Base-by-base conservation (phyloP, 1,140 invertebrate genomes). In the Muscidifurax raptorellus region DNA sequence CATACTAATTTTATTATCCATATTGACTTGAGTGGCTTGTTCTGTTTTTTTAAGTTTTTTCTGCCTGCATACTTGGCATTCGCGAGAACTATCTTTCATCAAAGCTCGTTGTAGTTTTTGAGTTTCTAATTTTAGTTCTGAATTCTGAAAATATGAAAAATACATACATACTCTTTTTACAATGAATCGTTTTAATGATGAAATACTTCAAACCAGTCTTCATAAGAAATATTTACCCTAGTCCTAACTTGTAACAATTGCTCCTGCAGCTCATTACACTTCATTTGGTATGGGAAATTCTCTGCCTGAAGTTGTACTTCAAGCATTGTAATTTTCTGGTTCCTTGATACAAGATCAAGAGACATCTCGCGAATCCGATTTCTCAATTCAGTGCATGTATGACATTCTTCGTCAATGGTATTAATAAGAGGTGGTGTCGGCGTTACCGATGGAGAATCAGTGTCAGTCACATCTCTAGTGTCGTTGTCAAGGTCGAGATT, bases 261-360 rank as follows among this genome's bases (percentile, higher is more conserved):
- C 59, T 90, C 87, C 66, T 92, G 87, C 2, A 91, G 75, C 3
- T 92, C 87, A 27, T 90, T 88, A 44, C 88, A 90, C 47, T 90
- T 91, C 15, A 87, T 86, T 40, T 91, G 85, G 75, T 90, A 90
- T 0, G 92, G 90, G 28, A 90, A 91, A 75, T 86, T 89, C 80
- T 90, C 88, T 36, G 88, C 86, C 64, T 87, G 87, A 18, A 93
- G 91, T 83, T 91, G 88, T 27, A 91, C 47, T 64, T 93, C 88
- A 1, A 93, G 86, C 4, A 89, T 86, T 27, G 87, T 86, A 52
- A 93, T 91, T 81, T 89, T 90, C 1, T 87, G 88, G 52, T 91
- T 88, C 66, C 89, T 92, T 1, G 87, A 79, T 1, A 89, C 91
- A 0, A 93, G 47, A 28, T 92, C 86, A 3, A 88, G 36, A 59